Conservation (phyloP, 2,888 invertebrate genomes). For the Trissolcus japonicus region DNA sequence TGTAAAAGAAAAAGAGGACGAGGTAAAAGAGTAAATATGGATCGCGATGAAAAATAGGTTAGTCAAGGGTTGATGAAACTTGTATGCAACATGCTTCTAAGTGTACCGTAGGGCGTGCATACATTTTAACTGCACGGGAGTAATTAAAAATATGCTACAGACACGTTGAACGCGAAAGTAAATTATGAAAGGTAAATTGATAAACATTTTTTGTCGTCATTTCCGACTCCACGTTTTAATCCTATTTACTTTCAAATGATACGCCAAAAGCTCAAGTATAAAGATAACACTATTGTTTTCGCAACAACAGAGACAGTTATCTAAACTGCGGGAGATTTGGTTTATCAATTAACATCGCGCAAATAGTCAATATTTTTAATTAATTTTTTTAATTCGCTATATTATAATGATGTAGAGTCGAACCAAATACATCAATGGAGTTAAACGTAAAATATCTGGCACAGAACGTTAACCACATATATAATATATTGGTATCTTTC, state of each 20-base stretch:
- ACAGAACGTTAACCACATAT: slow-evolving; percentile 8
- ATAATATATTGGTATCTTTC: slow-evolving; percentile 6
- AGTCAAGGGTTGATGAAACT: slow-evolving; percentile 49
- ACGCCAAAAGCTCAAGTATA: too few species aligned
- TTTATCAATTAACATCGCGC: background rate
- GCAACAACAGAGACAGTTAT: too few species aligned
- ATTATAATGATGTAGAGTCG: background rate
- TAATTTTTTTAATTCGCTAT: background rate
- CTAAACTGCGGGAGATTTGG: too few species aligned
- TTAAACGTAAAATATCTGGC: slow-evolving; percentile 10
- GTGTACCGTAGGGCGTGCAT: slow-evolving; percentile 8
- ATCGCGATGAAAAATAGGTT: slow-evolving; percentile 63
- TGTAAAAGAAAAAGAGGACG: slow-evolving; percentile 25
- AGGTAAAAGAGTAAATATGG: slow-evolving; percentile 61
- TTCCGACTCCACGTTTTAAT: too few species aligned
- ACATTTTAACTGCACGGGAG: slow-evolving; percentile 17
- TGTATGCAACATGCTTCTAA: slow-evolving; percentile 25
- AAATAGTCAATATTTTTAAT: background rate
- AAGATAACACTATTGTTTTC: too few species aligned
- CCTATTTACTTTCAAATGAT: too few species aligned
- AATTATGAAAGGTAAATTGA: background rate
- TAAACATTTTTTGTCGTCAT: background rate
- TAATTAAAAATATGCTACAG: slow-evolving; percentile 26
- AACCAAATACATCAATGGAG: slow-evolving; percentile 4
- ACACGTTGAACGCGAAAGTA: background rate